These are phyloP conservation scores for Catagonus wagneri DNA, from an alignment of 2,113 vertebrate genomes.

Conservation along the genomic window DNA sequence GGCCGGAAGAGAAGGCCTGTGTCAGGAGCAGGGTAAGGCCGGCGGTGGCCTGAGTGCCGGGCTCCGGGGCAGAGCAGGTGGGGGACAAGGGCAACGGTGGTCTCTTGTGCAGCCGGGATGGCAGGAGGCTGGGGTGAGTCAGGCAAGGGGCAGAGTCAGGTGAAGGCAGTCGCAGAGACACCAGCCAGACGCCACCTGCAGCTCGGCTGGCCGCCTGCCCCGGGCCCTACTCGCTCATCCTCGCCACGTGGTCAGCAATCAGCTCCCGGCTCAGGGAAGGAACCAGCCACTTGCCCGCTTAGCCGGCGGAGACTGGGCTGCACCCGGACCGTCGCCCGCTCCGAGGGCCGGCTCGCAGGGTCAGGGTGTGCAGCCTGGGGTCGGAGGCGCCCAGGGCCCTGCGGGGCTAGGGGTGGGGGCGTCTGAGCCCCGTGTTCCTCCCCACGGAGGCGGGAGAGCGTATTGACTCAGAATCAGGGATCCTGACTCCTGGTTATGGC, in stretches of 20 bases:
- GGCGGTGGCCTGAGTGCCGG: not conserved
- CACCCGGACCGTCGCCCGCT: not conserved
- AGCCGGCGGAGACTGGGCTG: not conserved
- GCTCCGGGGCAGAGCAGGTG: not conserved
- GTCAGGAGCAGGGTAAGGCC: accelerated
- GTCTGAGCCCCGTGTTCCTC: not conserved
- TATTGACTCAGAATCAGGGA: not conserved
- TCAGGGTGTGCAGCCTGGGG: accelerated
- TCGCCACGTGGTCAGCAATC: accelerated
- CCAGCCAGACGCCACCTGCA: not conserved
- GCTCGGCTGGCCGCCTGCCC: accelerated
- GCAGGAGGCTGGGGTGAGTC: accelerated
- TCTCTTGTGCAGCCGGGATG: accelerated
- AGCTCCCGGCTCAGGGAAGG: not conserved
- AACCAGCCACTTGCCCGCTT: not conserved
- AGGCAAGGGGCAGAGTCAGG: not conserved
- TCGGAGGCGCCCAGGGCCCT: not conserved
- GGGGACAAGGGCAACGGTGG: not conserved
- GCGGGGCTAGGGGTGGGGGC: accelerated
- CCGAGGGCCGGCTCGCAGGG: not conserved
- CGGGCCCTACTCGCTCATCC: not conserved
- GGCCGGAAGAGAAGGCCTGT: not conserved
- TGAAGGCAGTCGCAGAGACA: accelerated
- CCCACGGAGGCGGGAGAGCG: not conserved
- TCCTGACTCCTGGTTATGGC: not conserved